A percentile compares a stretch with the other conserved stretches of the same genome.
Conservation (phyloP, 1,140 invertebrate genomes). For the Drosophila dunni region DNA sequence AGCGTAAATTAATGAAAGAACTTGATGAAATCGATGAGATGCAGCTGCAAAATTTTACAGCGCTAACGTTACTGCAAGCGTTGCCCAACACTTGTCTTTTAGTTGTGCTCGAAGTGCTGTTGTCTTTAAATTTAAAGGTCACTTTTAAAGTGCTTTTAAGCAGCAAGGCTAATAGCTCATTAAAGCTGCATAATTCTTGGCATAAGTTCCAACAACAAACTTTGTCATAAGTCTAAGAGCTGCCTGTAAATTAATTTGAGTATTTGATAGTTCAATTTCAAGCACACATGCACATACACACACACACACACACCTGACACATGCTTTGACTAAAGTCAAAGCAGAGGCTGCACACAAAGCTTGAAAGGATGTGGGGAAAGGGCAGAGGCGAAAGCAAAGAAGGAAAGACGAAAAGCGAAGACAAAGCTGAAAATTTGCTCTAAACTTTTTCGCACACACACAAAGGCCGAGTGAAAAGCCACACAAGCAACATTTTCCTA, state of each 20-base stretch:
- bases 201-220: too few species aligned
- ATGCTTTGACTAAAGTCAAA: slow-evolving; percentile 2
- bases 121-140: background rate
- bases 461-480: slow-evolving; percentile 3
- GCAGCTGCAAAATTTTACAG: background rate
- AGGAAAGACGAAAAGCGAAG: too few species aligned
- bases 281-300: background rate
- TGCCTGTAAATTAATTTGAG: background rate
- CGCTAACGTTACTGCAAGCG: too few species aligned
- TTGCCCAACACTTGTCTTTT: background rate
- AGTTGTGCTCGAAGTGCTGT: background rate
- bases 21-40: slow-evolving; percentile 13
- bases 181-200: background rate
- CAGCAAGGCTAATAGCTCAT: background rate
- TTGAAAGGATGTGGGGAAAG: background rate
- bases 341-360: slow-evolving; percentile 1
- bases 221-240: background rate
- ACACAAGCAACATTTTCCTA: background rate
- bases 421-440: background rate
- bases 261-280: background rate
- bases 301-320: slow-evolving; percentile 1
- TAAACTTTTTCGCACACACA: slow-evolving; percentile 45
- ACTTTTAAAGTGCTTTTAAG: background rate
- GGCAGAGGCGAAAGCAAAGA: background rate
- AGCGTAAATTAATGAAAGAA: slow-evolving; percentile 64